These are phyloP conservation scores for Poeciliopsis turneri DNA, from an alignment of 2,797 vertebrate species.

Conservation along the genomic window DNA sequence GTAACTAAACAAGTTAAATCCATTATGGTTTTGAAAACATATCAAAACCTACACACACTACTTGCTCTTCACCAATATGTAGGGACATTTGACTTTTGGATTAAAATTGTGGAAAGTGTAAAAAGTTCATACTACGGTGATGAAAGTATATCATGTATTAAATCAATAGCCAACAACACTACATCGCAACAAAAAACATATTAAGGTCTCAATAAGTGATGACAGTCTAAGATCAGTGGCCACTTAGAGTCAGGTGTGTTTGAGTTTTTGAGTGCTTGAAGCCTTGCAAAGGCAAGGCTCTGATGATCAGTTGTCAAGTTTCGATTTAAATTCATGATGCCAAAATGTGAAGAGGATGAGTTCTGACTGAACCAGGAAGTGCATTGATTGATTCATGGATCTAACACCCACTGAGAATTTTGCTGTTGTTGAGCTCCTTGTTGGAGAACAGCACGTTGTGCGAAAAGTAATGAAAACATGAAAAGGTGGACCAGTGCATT, in stretches of 20 bases:
- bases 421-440: neutral
- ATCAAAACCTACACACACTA: neutral
- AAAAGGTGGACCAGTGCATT: neutral
- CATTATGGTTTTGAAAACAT: neutral
- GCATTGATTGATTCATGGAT: neutral
- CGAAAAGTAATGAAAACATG: neutral
- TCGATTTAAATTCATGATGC: neutral
- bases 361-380: neutral
- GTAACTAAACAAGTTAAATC: neutral
- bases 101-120: neutral
- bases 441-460: neutral
- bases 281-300: neutral
- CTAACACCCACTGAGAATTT: neutral
- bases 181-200: neutral
- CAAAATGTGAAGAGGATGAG: neutral
- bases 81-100: neutral
- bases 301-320: neutral
- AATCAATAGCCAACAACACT: neutral
- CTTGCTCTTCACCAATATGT: neutral
- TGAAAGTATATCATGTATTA: neutral
- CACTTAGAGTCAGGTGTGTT: neutral
- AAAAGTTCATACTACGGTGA: neutral
- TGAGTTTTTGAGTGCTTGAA: neutral
- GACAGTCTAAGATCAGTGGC: neutral
- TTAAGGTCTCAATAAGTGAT: neutral